Evolutionary conservation across 2,888 invertebrate species (phyloP), one percentile per base, ranked within the genome.

Genomic region (Hipparchia sbordonii): DNA sequence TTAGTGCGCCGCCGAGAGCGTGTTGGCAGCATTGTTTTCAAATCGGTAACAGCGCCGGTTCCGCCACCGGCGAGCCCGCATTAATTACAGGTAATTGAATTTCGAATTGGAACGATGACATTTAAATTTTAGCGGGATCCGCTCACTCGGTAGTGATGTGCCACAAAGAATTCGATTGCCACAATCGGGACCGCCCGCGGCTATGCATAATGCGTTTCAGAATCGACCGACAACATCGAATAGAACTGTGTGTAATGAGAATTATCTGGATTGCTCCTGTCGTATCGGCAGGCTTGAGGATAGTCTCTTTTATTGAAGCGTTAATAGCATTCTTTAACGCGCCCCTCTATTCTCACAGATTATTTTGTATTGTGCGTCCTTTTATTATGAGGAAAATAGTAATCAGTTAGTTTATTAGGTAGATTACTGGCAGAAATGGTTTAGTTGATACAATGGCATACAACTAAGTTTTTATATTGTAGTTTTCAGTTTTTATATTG

Each of bases 81-180:
- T 94, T 95, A 95, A 95, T 95, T 95, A 95, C 94, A 91, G 85
- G 90, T 94, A 94, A 95, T 95, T 95, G 94, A 95, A 94, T 94
- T 95, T 95, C 93, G 95, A 95, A 95, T 95, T 95, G 95, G 95
- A 91, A 94, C 91, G 94, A 95, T 95, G 95, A 95, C 94, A 94
- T 93, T 95, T 92, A 90, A 90, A 88, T 94, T 95, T 95, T 94
- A 87, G 89, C 92, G 91, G 89, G 88, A 87, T 84, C 81, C 82
- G 81, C 77, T 80, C 80, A 78, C 81, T 81, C 82, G 79, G 84
- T 85, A 93, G 93, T 92, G 92, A 92, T 90, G 91, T 86, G 87
- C 90, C 82, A 91, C 91, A 92, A 91, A 90, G 90, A 87, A 82
- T 83, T 87, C 89, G 89, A 89, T 86, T 85, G 86, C 85, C 80